Base-by-base conservation (phyloP, 53 echinoderm and acorn worm genomes). In the Paracentrotus lividus region DNA sequence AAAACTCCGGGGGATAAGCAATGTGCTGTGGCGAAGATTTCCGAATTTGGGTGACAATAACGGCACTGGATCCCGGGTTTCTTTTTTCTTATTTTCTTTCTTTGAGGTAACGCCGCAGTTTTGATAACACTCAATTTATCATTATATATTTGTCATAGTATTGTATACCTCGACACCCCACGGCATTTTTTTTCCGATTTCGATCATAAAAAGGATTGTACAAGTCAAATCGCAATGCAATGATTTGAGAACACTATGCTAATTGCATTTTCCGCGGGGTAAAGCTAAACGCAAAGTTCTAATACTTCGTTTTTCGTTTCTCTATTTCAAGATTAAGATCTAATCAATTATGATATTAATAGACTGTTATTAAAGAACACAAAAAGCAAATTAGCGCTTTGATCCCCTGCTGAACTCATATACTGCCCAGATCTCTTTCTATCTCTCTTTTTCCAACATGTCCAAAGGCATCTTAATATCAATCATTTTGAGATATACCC, bases 61-160 rank as follows among this genome's bases (percentile, higher is more conserved):
- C 72, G 16, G 72, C 16, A 72, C 21, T 67, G 67, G 10, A 67
- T 24, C 67, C 32, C 67, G 38, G 36, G 36, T 72, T 15, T 10
- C 9, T 55, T 12, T 33, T 16, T 16, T 16, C 4, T 16, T 38
- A 4, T 64, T 27, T 8, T 18, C 36, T 20, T 36, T 72, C 72
- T 72, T 72, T 72, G 72, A 72, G 36, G 40, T 40, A 40, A 40
- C 20, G 36, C 72, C 72, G 38, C 36, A 72, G 32, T 72, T 36
- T 40, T 40, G 72, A 72, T 72, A 72, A 72, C 6, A 15, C 72
- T 72, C 72, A 40, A 72, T 72, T 72, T 72, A 38, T 72, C 72
- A 72, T 5, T 36, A 72, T 40, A 4, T 72, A 3, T 72, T 31
- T 67, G 72, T 72, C 72, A 72, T 1, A 36, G 40, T 40, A 72